phyloP scores from a whole-genome alignment of 2,113 vertebrate species.

The Jaculus jaculus region DNA sequence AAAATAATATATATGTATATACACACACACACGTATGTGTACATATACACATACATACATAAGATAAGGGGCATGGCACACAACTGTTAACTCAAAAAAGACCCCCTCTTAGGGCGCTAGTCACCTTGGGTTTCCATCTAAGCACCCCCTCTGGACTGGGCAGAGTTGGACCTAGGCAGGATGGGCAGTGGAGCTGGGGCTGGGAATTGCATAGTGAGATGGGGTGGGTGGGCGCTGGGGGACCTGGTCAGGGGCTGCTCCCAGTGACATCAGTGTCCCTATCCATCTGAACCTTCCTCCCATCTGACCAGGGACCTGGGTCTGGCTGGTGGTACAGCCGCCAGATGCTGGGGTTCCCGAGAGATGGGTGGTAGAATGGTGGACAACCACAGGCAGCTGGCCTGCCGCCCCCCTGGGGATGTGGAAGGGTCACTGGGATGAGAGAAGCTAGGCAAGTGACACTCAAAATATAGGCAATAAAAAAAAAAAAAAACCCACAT shows the following conservation, averaged over 20 bases:
- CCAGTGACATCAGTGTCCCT: not conserved
- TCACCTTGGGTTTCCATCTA: conserved; percentile 45
- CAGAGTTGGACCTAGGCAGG: conserved; percentile 29
- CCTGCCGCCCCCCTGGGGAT: not conserved
- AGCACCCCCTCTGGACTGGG: not conserved
- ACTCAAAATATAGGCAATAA: not conserved
- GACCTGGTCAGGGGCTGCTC: conserved; percentile 50
- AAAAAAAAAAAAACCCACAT: not conserved
- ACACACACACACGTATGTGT: no score
- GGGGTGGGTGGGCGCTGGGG: conserved; percentile 47
- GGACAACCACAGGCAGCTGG: not conserved
- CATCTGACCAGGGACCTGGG: not conserved
- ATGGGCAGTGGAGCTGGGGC: conserved; percentile 43
- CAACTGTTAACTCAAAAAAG: conserved; percentile 76
- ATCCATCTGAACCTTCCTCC: not conserved
- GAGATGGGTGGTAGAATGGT: no score
- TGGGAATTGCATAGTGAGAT: conserved; percentile 87
- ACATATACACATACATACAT: no score
- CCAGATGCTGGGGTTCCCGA: not conserved
- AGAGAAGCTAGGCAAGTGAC: not conserved
- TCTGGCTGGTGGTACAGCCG: not conserved
- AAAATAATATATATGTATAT: conserved; percentile 79
- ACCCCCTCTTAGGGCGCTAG: conserved; percentile 72
- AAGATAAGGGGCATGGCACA: conserved; percentile 80
- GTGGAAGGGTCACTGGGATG: not conserved